Evolutionary conservation across 2,888 invertebrate genomes (phyloP).

Genomic region (Cryptosula pallasiana): DNA sequence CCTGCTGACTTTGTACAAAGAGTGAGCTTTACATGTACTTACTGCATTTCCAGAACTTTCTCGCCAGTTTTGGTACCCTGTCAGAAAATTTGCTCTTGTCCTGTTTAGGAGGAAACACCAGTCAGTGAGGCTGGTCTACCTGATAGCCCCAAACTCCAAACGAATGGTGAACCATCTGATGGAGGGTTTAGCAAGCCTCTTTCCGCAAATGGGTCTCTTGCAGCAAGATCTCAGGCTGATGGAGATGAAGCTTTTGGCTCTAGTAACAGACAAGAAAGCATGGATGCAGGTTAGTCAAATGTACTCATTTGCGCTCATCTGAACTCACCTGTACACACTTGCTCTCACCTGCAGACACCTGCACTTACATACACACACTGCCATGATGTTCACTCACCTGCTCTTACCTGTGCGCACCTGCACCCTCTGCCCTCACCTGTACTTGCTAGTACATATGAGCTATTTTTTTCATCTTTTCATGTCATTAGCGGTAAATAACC

Average conservation of each 20-base stretch:
- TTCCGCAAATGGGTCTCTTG: background rate
- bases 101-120: slow-evolving; percentile 18
- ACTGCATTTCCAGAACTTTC: too few species aligned
- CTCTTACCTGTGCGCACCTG: too few species aligned
- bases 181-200: slow-evolving; percentile 7
- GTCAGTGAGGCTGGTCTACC: slow-evolving; percentile 1
- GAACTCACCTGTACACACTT: too few species aligned
- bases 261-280: background rate
- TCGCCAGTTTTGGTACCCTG: too few species aligned
- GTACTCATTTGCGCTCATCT: background rate
- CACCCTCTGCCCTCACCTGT: too few species aligned
- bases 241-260: background rate
- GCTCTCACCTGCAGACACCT: too few species aligned
- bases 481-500: too few species aligned
- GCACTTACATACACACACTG: too few species aligned
- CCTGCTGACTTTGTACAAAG: slow-evolving; percentile 18
- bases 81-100: too few species aligned
- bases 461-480: too few species aligned
- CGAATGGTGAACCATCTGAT: background rate
- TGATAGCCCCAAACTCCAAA: slow-evolving; percentile 9
- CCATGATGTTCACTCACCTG: too few species aligned
- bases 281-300: slow-evolving; percentile 11
- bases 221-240: background rate
- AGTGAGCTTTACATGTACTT: background rate
- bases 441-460: too few species aligned